Evolutionary conservation across 2,113 vertebrate genomes (phyloP).

Genomic region (Electrona antarctica): DNA sequence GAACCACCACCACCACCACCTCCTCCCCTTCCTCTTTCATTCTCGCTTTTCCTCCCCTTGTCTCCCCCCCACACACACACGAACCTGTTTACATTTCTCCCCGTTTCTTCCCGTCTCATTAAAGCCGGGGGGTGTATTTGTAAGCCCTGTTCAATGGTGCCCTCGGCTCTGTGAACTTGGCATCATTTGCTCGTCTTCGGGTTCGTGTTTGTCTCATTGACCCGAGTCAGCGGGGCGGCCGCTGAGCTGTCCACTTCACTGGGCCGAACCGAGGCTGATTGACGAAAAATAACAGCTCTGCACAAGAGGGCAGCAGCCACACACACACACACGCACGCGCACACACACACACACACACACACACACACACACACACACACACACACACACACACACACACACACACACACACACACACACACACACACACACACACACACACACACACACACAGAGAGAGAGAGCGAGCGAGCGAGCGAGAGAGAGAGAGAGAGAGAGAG

Average conservation of each 20-base stretch:
- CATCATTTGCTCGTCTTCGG: slow-evolving; percentile 79
- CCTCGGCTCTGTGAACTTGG: slow-evolving; percentile 64
- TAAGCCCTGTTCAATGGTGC: slow-evolving; percentile 39
- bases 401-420: background rate
- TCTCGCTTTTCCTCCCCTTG: slow-evolving; percentile 29
- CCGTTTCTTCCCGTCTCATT: slow-evolving; percentile 29
- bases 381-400: background rate
- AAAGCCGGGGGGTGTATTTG: background rate
- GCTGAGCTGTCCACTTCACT: slow-evolving; percentile 80
- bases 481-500: too few relatives aligned
- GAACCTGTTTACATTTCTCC: background rate
- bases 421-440: background rate
- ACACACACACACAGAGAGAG: too few relatives aligned
- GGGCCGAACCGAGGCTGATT: slow-evolving; percentile 85
- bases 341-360: background rate
- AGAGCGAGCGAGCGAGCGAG: too few relatives aligned
- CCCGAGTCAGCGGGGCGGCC: slow-evolving; percentile 82
- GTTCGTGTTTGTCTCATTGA: slow-evolving; percentile 77
- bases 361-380: background rate
- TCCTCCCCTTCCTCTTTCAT: slow-evolving; percentile 13
- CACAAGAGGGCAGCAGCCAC: slow-evolving; percentile 53
- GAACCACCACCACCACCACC: slow-evolving; percentile 26
- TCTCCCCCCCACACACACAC: slow-evolving; percentile 15
- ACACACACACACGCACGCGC: background rate
- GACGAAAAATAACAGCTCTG: slow-evolving; percentile 82